Conservation (phyloP, 2,113 vertebrate species). For the Perca flavescens region DNA sequence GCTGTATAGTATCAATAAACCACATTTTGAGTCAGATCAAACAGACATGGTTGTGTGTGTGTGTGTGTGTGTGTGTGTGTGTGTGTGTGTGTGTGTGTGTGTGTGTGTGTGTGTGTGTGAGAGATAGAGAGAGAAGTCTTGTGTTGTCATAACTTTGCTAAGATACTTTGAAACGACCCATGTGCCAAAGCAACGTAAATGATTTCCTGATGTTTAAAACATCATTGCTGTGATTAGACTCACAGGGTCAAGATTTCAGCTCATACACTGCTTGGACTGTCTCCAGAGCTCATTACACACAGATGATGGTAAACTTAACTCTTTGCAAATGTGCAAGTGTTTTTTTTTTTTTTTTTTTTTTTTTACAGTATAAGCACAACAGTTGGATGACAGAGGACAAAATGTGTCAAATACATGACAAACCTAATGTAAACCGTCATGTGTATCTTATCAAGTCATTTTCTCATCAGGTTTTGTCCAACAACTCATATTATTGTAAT, state of each 20-base stretch:
- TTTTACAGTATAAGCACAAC: conserved; percentile 45
- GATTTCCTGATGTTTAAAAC: conserved; percentile 78
- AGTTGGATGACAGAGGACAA: conserved; percentile 4
- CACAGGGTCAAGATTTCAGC: conserved; percentile 56
- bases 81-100: conserved; percentile 21
- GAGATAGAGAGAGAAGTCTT: conserved; percentile 1
- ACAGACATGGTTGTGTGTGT: conserved; percentile 15
- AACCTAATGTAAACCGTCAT: conserved; percentile 34
- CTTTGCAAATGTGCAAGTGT: conserved; percentile 35
- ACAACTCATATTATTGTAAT: conserved; percentile 33
- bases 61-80: neutral
- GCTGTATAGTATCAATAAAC: conserved; percentile 37
- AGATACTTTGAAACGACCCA: conserved; percentile 60
- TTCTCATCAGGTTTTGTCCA: conserved; percentile 31
- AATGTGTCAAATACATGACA: conserved; percentile 2
- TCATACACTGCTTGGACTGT: conserved; percentile 45
- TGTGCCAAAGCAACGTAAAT: conserved; percentile 62
- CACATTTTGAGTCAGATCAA: conserved; percentile 35
- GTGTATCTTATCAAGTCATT: conserved; percentile 52
- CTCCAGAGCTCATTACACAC: conserved; percentile 46
- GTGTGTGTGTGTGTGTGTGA: neutral
- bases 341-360: conserved; percentile 47
- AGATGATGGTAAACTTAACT: conserved; percentile 33
- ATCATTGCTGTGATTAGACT: conserved; percentile 58
- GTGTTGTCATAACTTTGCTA: conserved; percentile 65